Conservation (phyloP, 2,113 vertebrate genomes). For the Plecotus auritus region DNA sequence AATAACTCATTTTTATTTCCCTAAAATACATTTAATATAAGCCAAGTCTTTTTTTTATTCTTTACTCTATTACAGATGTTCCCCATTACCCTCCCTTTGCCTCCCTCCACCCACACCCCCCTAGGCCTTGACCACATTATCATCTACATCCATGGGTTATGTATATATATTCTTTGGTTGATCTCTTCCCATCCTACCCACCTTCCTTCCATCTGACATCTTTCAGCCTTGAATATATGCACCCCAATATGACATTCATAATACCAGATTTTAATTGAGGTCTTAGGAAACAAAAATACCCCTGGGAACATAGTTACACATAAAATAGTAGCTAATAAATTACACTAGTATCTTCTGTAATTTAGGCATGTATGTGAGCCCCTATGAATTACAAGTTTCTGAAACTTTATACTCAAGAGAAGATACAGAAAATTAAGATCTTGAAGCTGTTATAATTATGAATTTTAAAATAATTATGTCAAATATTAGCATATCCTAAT, state of each 20-base stretch:
- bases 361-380: neutral
- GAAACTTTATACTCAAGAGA: neutral
- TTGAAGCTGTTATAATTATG: neutral
- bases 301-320: neutral
- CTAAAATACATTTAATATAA: neutral
- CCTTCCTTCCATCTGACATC: too few species aligned
- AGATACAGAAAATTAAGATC: neutral
- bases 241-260: too few species aligned
- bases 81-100: too few species aligned
- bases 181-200: too few species aligned
- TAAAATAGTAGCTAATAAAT: neutral
- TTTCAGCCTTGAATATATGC: too few species aligned
- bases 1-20: neutral
- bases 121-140: too few species aligned
- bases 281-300: neutral
- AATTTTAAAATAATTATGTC: neutral
- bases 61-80: too few species aligned
- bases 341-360: neutral
- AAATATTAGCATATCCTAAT: neutral
- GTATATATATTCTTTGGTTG: too few species aligned
- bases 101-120: too few species aligned
- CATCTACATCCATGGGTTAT: too few species aligned
- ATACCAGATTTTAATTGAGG: neutral
- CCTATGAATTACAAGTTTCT: neutral
- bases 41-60: neutral